Percentiles rank a stretch among this genome's conserved stretches.
phyloP scores from a whole-genome alignment of 2,113 vertebrate genomes.

The Anarrhichthys ocellatus region DNA sequence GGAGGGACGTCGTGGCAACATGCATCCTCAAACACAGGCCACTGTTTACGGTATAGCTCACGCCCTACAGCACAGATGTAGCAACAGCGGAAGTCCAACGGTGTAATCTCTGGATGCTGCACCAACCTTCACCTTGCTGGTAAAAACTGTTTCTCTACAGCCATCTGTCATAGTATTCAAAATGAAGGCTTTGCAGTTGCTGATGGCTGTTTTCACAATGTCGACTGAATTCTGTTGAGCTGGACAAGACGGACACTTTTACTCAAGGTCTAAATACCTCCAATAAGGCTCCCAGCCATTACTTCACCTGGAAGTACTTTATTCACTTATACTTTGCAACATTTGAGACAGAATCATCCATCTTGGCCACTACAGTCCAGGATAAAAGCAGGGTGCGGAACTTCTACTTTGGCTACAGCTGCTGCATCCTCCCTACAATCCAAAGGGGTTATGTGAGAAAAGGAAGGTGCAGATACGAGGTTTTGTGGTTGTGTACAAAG shows the following conservation, averaged over 20 bases:
- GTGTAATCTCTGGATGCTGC: conserved; percentile 25
- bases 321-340: conserved; percentile 21
- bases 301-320: conserved; percentile 30
- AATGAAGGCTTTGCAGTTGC: conserved; percentile 15
- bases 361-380: not conserved
- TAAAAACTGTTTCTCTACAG: not conserved
- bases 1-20: conserved; percentile 48
- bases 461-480: not conserved
- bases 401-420: not conserved
- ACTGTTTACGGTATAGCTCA: conserved; percentile 44
- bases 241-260: not conserved
- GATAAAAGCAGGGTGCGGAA: conserved; percentile 22
- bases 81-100: conserved; percentile 9
- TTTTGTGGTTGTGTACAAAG: conserved; percentile 8
- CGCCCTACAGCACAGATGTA: conserved; percentile 35
- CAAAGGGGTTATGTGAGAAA: conserved; percentile 29
- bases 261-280: conserved; percentile 11
- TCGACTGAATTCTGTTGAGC: not conserved
- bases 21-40: conserved; percentile 30
- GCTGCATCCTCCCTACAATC: conserved; percentile 7
- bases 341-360: not conserved
- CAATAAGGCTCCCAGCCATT: not conserved
- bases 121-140: conserved; percentile 14
- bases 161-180: conserved; percentile 19
- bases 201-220: not conserved